These are phyloP conservation scores for Decapterus maruadsi DNA, from an alignment of 2,797 vertebrate species.

Conservation along the genomic window DNA sequence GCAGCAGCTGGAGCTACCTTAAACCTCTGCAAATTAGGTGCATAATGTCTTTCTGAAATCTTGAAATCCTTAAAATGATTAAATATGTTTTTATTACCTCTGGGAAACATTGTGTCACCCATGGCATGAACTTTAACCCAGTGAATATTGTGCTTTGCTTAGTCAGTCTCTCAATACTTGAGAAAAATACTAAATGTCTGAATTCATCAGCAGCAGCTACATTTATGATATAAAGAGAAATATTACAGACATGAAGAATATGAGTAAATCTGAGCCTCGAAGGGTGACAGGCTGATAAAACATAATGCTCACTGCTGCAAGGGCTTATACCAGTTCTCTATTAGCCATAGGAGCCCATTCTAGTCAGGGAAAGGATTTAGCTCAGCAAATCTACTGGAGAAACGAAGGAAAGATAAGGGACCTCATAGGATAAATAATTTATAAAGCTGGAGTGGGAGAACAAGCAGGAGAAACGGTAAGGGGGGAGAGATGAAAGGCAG, in stretches of 20 bases:
- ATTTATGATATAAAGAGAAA: constrained; percentile 1
- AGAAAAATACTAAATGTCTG: constrained; percentile 4
- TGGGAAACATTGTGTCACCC: not conserved
- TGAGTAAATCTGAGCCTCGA: constrained; percentile 25
- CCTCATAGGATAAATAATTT: constrained; percentile 77
- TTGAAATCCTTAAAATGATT: not conserved
- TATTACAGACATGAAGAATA: constrained; percentile 20
- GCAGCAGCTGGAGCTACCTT: not conserved
- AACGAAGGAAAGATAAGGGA: constrained; percentile 69
- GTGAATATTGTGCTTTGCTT: not conserved
- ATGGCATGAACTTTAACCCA: not conserved
- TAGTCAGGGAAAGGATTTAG: constrained; percentile 64
- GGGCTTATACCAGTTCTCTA: constrained; percentile 50
- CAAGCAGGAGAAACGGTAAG: constrained; percentile 34
- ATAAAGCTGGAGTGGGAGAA: constrained; percentile 53
- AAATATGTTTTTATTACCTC: not conserved
- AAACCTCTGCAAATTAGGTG: too few relatives aligned
- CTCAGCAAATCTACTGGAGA: constrained; percentile 63
- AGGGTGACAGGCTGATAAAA: constrained; percentile 42
- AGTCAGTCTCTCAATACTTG: constrained; percentile 2
- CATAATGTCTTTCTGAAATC: not conserved
- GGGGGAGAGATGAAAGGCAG: constrained; percentile 51
- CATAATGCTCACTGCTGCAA: constrained; percentile 49
- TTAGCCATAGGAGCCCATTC: constrained; percentile 53
- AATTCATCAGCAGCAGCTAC: constrained; percentile 12